Evolutionary conservation across 2,888 invertebrate genomes (phyloP).

Genomic region (Dolichomitus sp.): DNA sequence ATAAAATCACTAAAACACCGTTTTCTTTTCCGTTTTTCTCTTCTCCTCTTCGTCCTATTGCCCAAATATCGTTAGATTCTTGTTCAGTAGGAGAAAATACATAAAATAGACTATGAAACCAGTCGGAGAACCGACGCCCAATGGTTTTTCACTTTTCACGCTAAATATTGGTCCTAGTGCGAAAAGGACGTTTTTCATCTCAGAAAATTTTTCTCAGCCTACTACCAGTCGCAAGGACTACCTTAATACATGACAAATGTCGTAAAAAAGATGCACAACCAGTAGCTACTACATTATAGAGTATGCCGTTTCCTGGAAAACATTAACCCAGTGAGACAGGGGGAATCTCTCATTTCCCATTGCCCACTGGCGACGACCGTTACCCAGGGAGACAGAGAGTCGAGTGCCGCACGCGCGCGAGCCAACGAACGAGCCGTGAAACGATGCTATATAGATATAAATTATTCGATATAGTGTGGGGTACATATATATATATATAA

Average conservation of each 20-base stretch:
- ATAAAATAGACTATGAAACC: too few species aligned
- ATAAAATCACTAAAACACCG: too few species aligned
- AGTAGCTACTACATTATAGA: conserved; percentile 30
- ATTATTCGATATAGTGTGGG: neutral
- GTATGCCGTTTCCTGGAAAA: conserved; percentile 61
- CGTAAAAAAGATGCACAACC: conserved; percentile 7
- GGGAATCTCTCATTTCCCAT: conserved; percentile 61
- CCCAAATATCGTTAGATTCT: too few species aligned
- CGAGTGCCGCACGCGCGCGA: conserved; percentile 43
- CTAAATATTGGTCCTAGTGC: too few species aligned
- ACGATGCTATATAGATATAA: conserved; percentile 6
- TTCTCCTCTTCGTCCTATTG: too few species aligned
- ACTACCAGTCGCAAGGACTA: too few species aligned
- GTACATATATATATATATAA: neutral
- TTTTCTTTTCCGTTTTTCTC: too few species aligned
- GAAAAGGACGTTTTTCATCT: too few species aligned
- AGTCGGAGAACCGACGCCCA: too few species aligned
- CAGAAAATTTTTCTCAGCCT: too few species aligned
- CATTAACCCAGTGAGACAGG: conserved; percentile 65
- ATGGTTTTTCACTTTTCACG: too few species aligned
- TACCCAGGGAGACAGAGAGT: conserved; percentile 53
- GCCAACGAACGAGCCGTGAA: conserved; percentile 40
- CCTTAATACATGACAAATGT: neutral
- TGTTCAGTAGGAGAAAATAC: too few species aligned
- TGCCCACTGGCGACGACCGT: conserved; percentile 62